A percentile compares a stretch with the other conserved stretches of the same genome.
Evolutionary conservation across 2,113 vertebrate genomes (phyloP).

Genomic region (Scomber colias): DNA sequence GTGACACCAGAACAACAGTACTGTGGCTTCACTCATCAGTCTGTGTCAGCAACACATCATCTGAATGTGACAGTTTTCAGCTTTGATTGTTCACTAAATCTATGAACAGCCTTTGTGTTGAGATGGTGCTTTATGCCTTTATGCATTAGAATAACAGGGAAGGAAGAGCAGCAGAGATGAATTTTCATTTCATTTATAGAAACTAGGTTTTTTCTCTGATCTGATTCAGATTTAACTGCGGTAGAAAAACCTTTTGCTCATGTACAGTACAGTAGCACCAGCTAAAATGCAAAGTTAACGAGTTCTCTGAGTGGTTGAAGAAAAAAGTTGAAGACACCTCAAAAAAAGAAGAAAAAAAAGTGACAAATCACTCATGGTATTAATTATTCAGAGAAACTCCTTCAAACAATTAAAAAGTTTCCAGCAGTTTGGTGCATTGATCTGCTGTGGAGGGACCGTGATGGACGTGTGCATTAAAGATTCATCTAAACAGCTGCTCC

Average conservation of each 20-base stretch:
- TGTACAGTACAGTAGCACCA: no score
- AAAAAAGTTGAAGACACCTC: not conserved
- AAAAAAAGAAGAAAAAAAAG: not conserved
- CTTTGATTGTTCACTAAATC: conserved; percentile 18
- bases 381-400: not conserved
- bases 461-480: conserved; percentile 13
- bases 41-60: conserved; percentile 1
- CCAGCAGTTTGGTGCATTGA: not conserved
- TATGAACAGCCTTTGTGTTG: not conserved
- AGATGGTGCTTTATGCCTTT: not conserved
- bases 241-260: no score
- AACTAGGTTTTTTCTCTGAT: not conserved
- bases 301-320: not conserved
- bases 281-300: not conserved
- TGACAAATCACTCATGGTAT: not conserved
- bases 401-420: conserved; percentile 26
- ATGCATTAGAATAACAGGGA: not conserved
- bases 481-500: conserved; percentile 33
- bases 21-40: not conserved
- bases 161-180: not conserved
- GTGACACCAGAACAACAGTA: not conserved
- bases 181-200: not conserved
- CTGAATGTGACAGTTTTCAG: conserved; percentile 2
- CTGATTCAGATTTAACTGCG: not conserved
- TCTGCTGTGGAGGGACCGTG: not conserved